Base-by-base conservation (phyloP, 2,797 vertebrate species). In the Gymnoscopelus microlampas region DNA sequence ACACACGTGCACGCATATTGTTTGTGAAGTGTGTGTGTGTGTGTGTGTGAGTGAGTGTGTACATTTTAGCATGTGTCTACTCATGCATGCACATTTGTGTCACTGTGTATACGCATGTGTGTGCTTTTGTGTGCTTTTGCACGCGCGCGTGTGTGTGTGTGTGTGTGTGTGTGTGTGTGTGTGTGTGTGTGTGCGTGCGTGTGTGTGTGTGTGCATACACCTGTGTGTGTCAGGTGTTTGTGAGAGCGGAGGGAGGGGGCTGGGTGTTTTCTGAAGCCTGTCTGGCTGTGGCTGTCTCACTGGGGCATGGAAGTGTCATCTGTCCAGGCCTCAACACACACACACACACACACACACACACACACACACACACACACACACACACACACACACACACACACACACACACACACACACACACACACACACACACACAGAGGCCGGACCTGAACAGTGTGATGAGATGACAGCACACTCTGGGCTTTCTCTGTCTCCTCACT, bases 231-330 rank as follows among this genome's bases (percentile, higher is more conserved):
- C 73, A 78, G 73, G 76, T 78, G 77, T 79, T 76, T 63, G 78
- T 10, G 73, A 82, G 81, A 78, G 51, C 79, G 81, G 83, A 90
- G 19, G 19, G 69, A 76, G 77, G 86, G 82, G 87, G 88, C 87
- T 85, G 87, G 91, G 82, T 88, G 89, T 90, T 91, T 89, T 88
- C 81, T 91, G 91, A 91, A 60, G 78, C 82, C 86, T 91, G 88
- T 90, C 88, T 83, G 84, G 87, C 86, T 88, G 82, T 74, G 87
- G 80, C 85, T 90, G 89, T 92, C 91, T 92, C 88, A 85, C 77
- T 81, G 81, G 88, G 87, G 87, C 84, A 87, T 87, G 86, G 84
- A 90, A 83, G 87, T 93, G 90, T 92, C 89, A 92, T 89, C 89
- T 84, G 83, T 82, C 79, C 81, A 76, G 85, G 83, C 82, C 87